Evolutionary conservation across 2,113 vertebrate species (phyloP), one percentile per base, ranked within the genome.

Genomic region (Pyxicephalus adspersus): DNA sequence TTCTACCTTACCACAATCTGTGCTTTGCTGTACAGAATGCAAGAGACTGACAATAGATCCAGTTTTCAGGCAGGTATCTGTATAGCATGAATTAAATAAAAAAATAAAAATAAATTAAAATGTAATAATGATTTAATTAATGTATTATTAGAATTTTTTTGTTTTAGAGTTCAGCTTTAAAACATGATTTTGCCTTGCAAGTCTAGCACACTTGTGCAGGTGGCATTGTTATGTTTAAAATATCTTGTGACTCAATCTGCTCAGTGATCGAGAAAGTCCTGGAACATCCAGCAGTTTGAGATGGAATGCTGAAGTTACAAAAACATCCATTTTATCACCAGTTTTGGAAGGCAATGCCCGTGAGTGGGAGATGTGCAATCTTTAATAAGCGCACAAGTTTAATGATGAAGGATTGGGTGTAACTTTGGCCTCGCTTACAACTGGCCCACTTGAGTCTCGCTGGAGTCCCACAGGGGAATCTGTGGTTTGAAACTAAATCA

Each of bases 401-500:
- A 90, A 84, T 86, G 2, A 84, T 89, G 86, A 90, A 90, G 92
- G 87, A 91, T 90, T 88, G 91, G 89, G 93, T 92, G 91, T 92
- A 91, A 93, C 91, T 84, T 84, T 86, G 88, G 90, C 90, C 91
- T 91, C 89, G 88, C 89, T 87, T 90, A 88, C 88, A 93, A 91
- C 84, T 91, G 89, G 91, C 89, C 90, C 90, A 90, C 89, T 93
- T 91, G 92, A 93, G 92, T 92, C 78, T 86, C 19, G 85, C 84
- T 86, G 83, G 86, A 83, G 85, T 90, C 90, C 92, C 92, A 86
- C 86, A 88, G 91, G 38, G 92, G 90, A 92, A 92, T 87, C 90
- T 92, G 94, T 92, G 96, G 94, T 93, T 90, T 95, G 93, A 94
- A 93, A 86, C 84, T 83, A 87, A 85, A 91, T 82, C 67, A 6